Percentiles rank a stretch among this genome's conserved stretches.
These are phyloP conservation scores for Plectropomus leopardus DNA, from an alignment of 2,113 vertebrate genomes.

Conservation along the genomic window DNA sequence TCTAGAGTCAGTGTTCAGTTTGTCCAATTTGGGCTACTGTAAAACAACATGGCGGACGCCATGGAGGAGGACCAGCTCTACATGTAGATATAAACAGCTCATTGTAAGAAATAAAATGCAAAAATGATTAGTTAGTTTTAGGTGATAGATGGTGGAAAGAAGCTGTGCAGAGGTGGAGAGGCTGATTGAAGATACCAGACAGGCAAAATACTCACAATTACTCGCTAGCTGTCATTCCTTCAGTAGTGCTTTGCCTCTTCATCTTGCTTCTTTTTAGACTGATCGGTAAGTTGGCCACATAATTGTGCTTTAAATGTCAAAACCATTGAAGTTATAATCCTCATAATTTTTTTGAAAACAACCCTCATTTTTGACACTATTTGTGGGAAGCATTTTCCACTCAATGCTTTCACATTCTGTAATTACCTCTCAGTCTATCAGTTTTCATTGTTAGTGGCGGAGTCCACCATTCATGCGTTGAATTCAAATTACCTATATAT, in stretches of 20 bases:
- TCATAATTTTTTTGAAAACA: neutral
- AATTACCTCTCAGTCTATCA: no score
- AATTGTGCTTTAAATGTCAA: neutral
- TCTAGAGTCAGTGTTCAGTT: no score
- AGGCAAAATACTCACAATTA: neutral
- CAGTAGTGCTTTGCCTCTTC: neutral
- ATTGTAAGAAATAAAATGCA: no score
- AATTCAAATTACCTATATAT: no score
- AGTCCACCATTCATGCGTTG: no score
- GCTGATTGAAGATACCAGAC: neutral
- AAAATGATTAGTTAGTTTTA: no score
- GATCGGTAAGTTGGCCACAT: neutral
- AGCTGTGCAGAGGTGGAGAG: neutral
- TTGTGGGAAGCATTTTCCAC: neutral
- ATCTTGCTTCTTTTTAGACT: neutral
- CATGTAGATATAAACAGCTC: no score
- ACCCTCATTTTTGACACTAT: neutral
- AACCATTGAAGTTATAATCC: neutral
- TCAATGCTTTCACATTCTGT: neutral
- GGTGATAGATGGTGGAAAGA: neutral
- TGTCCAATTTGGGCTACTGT: no score
- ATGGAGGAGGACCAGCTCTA: no score
- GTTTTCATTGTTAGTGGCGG: neutral
- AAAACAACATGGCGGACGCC: no score
- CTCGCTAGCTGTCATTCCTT: neutral